Conservation (phyloP, 2,888 invertebrate species). For the Sinodicranocentrus sp. region DNA sequence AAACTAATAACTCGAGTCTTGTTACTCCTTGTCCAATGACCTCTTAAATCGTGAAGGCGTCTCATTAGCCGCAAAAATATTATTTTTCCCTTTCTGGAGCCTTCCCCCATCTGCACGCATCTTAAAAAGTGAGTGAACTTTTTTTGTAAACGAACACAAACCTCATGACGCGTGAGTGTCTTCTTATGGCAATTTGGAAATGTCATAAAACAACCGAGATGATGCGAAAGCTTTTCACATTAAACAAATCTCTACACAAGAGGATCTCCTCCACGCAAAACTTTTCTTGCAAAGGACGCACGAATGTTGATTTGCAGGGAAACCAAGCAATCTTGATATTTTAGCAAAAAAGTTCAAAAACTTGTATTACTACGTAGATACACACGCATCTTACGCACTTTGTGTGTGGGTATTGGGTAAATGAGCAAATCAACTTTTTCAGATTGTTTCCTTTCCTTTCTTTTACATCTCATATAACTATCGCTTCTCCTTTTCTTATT, state of each 20-base stretch:
- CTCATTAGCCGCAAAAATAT: slow-evolving; percentile 40
- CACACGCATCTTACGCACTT: background rate
- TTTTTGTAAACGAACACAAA: background rate
- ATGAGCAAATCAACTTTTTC: background rate
- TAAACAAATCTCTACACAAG: slow-evolving; percentile 2
- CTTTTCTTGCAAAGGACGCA: background rate
- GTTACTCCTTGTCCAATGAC: slow-evolving; percentile 56
- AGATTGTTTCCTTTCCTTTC: background rate
- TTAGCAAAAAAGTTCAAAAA: slow-evolving; percentile 25
- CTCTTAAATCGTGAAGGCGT: slow-evolving; percentile 47
- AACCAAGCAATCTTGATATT: background rate
- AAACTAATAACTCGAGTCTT: slow-evolving; percentile 47
- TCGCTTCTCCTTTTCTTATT: background rate
- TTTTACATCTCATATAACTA: background rate
- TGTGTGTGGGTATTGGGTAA: slow-evolving; percentile 25
- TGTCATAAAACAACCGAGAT: slow-evolving; percentile 17
- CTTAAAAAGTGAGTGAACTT: slow-evolving; percentile 12
- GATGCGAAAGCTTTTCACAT: background rate
- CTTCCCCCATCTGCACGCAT: background rate
- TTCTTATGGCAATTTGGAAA: slow-evolving; percentile 33
- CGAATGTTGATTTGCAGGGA: slow-evolving; percentile 37
- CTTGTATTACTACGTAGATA: background rate
- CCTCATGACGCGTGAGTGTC: slow-evolving; percentile 8
- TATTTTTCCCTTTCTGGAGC: background rate
- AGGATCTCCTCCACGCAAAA: slow-evolving; percentile 9